These are phyloP conservation scores for Picus viridis DNA, from an alignment of 2,797 vertebrate genomes.

Conservation along the genomic window DNA sequence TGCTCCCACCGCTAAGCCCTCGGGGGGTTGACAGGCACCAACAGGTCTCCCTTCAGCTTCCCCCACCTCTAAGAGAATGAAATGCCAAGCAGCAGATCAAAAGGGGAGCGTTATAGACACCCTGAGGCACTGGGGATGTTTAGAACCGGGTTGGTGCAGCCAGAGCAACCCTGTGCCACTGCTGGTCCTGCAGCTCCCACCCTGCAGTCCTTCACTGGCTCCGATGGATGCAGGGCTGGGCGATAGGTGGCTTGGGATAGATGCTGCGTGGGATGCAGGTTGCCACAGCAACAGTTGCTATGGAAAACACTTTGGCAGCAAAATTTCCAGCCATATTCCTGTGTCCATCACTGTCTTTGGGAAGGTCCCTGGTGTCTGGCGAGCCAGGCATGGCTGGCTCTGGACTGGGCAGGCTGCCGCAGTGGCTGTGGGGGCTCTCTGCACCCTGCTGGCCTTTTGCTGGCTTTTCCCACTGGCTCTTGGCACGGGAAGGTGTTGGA, in stretches of 20 bases:
- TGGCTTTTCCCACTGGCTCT: not conserved
- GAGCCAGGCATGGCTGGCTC: not conserved
- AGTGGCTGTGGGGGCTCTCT: accelerated
- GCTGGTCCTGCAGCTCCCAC: accelerated
- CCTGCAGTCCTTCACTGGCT: accelerated
- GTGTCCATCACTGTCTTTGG: not conserved
- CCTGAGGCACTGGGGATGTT: not conserved
- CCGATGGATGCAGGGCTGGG: not conserved
- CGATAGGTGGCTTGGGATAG: not conserved
- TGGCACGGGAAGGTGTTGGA: not conserved
- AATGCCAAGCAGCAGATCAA: not conserved
- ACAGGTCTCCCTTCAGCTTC: not conserved
- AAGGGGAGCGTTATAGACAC: not conserved
- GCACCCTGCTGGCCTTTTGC: not conserved
- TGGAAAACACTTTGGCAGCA: constrained; percentile 8
- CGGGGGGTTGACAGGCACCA: not conserved
- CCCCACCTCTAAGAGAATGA: not conserved
- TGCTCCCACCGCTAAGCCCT: not conserved
- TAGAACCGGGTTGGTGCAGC: not conserved
- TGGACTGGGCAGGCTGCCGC: accelerated
- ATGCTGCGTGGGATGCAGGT: constrained; percentile 29
- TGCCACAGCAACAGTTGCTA: constrained; percentile 52
- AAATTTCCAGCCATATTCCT: constrained; percentile 7
- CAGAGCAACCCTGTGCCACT: not conserved
- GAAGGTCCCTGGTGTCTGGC: not conserved